Evolutionary conservation across 2,797 vertebrate genomes (phyloP), one percentile per base, ranked within the genome.

Genomic region (Sebastes kiyomatsui): DNA sequence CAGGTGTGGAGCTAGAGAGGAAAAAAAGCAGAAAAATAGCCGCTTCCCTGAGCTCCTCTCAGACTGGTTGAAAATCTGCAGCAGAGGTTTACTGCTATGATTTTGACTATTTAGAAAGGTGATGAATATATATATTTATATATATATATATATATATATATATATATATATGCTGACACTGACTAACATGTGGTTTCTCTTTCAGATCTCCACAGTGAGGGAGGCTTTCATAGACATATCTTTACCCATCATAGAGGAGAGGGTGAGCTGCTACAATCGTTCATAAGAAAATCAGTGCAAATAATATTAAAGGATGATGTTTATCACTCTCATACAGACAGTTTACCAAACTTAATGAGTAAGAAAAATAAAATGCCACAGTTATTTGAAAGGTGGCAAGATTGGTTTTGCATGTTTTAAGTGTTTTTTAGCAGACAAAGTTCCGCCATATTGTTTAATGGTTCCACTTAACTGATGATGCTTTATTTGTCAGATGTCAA

Each of bases 181-280:
- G 25, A 75, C 28, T 27, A 20, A 1, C 27, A 42, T 67, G 70
- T 74, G 7, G 65, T 86, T 81, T 83, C 12, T 71, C 52, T 81
- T 91, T 86, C 77, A 99, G 99, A 98, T 99, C 90, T 99, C 97
- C 52, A 97, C 95, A 13, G 97, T 99, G 84, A 98, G 97, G 87
- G 99, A 99, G 92, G 97, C 98, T 76, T 99, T 99, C 91, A 98
- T 99, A 89, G 98, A 99, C 94, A 98, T 99, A 93, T 99, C 99
- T 67, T 96, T 99, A 88, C 98, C 98, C 88, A 99, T 99, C 89
- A 98, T 98, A 90, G 98, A 99, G 93, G 98, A 99, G 91, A 95
- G 98, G 97, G 98, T 99, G 94, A 98, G 98, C 86, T 75, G 61
- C 54, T 72, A 3, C 12, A 32, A 14, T 30, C 28, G 12, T 23